Conservation (phyloP, 2,888 invertebrate genomes). For the Atherix ibis region DNA sequence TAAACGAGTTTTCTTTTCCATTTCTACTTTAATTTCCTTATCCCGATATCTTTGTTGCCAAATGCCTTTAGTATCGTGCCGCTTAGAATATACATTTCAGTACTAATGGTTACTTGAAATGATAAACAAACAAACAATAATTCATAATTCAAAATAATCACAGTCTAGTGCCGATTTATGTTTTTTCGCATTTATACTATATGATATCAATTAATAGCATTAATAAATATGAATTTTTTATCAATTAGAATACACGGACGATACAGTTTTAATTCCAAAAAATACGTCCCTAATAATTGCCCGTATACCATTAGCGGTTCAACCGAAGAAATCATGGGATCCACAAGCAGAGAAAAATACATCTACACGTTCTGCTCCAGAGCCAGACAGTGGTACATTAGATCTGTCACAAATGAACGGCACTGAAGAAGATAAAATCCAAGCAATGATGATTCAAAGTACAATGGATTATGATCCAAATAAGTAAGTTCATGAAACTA, state of each 20-base stretch:
- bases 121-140: no score
- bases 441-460: slow-evolving; percentile 94
- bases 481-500: slow-evolving; percentile 52
- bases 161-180: no score
- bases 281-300: slow-evolving; percentile 94
- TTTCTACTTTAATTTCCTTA: no score
- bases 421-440: slow-evolving; percentile 94
- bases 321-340: slow-evolving; percentile 65
- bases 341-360: slow-evolving; percentile 26
- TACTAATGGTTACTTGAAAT: no score
- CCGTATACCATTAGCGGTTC: slow-evolving; percentile 70
- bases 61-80: no score
- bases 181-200: background rate
- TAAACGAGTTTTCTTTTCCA: no score
- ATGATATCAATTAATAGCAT: no score
- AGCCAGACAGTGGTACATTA: slow-evolving; percentile 43
- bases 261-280: slow-evolving; percentile 83
- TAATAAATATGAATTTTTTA: no score
- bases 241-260: slow-evolving; percentile 71
- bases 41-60: no score
- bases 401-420: slow-evolving; percentile 82
- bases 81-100: no score
- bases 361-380: slow-evolving; percentile 25
- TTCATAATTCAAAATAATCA: no score
- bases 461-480: slow-evolving; percentile 94